These are phyloP conservation scores for Progne subis DNA, from an alignment of 2,113 vertebrate species.

Conservation along the genomic window DNA sequence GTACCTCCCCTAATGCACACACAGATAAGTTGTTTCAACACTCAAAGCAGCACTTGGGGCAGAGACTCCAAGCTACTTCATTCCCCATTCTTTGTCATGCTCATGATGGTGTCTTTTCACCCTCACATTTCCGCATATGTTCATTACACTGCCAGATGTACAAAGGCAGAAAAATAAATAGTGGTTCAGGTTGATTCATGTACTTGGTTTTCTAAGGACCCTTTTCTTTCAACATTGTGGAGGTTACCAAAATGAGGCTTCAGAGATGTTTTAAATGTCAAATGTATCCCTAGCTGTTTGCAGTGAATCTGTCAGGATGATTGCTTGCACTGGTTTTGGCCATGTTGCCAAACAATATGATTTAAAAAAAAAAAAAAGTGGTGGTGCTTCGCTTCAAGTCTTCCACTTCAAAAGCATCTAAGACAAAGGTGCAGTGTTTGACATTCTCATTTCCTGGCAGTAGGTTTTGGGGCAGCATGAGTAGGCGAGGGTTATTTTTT, in stretches of 20 bases:
- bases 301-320: background rate
- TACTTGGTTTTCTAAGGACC: background rate
- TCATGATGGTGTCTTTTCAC: background rate
- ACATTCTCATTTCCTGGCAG: background rate
- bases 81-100: background rate
- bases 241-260: background rate
- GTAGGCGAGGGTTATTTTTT: background rate
- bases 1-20: slow-evolving; percentile 22
- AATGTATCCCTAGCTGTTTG: background rate
- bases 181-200: background rate
- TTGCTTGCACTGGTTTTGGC: background rate
- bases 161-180: background rate
- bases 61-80: background rate
- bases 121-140: background rate
- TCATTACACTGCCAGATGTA: background rate
- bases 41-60: background rate
- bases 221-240: background rate
- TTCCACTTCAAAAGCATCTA: background rate
- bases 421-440: background rate
- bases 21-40: slow-evolving; percentile 33
- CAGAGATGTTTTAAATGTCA: background rate
- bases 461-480: background rate
- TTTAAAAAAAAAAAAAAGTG: background rate
- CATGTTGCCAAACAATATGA: background rate
- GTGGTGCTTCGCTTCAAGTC: background rate